Evolutionary conservation across 2,797 vertebrate species (phyloP).

Genomic region (Lepilemur ruficaudatus): DNA sequence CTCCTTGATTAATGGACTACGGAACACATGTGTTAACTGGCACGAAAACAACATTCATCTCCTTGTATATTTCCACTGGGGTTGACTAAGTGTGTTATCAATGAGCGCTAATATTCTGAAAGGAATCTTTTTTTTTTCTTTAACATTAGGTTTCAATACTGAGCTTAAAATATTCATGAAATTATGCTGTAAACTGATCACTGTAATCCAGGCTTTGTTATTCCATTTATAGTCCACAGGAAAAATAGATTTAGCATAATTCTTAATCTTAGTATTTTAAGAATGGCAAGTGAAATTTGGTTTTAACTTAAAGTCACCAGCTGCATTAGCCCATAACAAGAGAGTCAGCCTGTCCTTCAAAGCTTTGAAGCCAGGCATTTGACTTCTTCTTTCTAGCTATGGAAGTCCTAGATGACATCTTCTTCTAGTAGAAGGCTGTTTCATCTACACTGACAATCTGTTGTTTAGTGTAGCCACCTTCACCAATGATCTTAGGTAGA

Average conservation of each 20-base stretch:
- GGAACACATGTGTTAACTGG: neutral
- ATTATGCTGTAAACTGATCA: neutral
- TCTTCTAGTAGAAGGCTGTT: neutral
- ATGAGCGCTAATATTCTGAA: neutral
- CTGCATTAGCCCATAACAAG: neutral
- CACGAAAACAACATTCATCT: neutral
- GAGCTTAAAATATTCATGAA: neutral
- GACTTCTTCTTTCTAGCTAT: neutral
- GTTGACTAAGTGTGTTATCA: neutral
- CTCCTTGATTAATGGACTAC: neutral
- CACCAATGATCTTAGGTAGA: too few species aligned
- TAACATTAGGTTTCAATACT: neutral
- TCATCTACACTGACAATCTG: neutral
- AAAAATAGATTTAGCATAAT: neutral
- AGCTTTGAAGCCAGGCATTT: neutral
- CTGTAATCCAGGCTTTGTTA: neutral
- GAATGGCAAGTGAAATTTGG: neutral
- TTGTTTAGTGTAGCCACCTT: neutral
- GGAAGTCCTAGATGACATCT: neutral
- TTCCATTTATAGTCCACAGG: neutral
- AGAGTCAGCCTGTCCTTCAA: neutral
- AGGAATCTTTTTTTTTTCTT: neutral
- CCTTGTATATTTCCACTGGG: neutral
- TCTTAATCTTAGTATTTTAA: neutral
- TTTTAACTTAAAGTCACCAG: neutral